These are phyloP conservation scores for Lepilemur septentrionalis DNA, from an alignment of 2,797 vertebrate species.

Conservation along the genomic window DNA sequence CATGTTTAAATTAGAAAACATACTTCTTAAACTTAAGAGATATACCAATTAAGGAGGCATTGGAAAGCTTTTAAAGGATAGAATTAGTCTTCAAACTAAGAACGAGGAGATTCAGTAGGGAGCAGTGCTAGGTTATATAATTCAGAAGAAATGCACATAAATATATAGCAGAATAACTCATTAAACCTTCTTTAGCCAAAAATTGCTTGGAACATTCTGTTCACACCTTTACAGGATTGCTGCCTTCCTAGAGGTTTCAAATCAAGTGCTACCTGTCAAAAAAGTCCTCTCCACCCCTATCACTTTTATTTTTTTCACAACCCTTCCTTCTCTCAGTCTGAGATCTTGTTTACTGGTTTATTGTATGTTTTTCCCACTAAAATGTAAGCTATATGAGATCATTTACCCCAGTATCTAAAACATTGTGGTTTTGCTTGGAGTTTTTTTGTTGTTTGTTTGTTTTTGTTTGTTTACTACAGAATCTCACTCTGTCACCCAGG, in stretches of 20 bases:
- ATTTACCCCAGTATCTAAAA: background rate
- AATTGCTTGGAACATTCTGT: background rate
- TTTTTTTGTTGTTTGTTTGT: background rate
- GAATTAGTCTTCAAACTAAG: constrained; percentile 40
- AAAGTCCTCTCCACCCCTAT: background rate
- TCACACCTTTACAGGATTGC: background rate
- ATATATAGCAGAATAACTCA: constrained; percentile 26
- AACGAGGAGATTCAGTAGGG: background rate
- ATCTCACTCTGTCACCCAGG: background rate
- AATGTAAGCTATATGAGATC: background rate
- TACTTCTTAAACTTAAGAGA: background rate
- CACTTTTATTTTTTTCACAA: background rate
- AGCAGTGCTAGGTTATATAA: constrained; percentile 21
- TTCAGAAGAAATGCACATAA: constrained; percentile 21
- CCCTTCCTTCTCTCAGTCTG: background rate
- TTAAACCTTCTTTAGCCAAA: constrained; percentile 4
- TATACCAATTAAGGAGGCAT: background rate
- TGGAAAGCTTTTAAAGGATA: constrained; percentile 44
- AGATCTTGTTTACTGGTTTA: background rate
- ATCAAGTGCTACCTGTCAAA: background rate
- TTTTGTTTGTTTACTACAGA: background rate
- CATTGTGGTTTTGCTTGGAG: too few relatives aligned
- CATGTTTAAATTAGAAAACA: constrained; percentile 36
- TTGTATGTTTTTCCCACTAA: background rate
- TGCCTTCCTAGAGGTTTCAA: background rate